Evolutionary conservation across 2,888 invertebrate genomes (phyloP).

Genomic region (Ornithoptera alexandrae): DNA sequence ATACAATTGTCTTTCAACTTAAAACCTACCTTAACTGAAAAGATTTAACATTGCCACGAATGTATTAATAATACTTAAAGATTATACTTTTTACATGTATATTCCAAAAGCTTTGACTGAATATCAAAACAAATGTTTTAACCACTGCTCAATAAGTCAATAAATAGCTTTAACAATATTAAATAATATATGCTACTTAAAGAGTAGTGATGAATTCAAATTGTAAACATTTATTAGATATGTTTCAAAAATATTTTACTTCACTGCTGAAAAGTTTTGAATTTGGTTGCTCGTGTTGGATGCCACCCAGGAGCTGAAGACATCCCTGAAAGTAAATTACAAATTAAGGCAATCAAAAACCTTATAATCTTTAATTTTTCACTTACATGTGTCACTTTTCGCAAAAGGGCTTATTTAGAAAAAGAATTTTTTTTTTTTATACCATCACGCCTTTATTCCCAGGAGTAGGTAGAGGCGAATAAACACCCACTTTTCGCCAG

Average conservation of each 20-base stretch:
- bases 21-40: conserved; percentile 3
- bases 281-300: conserved; percentile 90
- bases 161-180: conserved; percentile 35
- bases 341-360: conserved; percentile 19
- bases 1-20: conserved; percentile 11
- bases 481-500: no score
- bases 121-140: conserved; percentile 23
- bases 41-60: conserved; percentile 3
- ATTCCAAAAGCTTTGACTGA: conserved; percentile 11
- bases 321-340: conserved; percentile 85
- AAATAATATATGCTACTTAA: conserved; percentile 31
- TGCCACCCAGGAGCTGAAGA: conserved; percentile 94
- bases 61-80: conserved; percentile 10
- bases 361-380: not conserved
- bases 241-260: conserved; percentile 73
- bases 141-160: conserved; percentile 30
- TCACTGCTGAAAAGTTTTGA: conserved; percentile 89
- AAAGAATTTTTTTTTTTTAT: no score
- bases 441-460: no score
- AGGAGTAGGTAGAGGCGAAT: no score
- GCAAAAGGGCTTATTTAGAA: no score
- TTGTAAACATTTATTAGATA: conserved; percentile 35
- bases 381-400: not conserved
- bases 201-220: not conserved
- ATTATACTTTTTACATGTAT: conserved; percentile 12